Evolutionary conservation across 2,888 invertebrate genomes (phyloP), one percentile per base, ranked within the genome.

Genomic region (Dorcus hopei): DNA sequence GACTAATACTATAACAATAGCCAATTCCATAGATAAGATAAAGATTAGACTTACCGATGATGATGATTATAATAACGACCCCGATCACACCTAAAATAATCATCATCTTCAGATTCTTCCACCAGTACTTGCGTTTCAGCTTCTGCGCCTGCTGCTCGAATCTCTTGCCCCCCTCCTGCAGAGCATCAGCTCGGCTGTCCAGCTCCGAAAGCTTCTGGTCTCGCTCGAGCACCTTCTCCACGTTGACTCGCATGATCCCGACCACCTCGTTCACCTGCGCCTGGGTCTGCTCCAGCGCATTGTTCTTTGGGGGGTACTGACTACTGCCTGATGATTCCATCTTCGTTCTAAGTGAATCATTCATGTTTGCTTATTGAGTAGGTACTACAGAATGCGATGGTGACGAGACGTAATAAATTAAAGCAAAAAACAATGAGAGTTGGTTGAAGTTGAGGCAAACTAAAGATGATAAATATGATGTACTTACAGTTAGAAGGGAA

Each of bases 41-140:
- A 14, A 55, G 51, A 38, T 58, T 45, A 50, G 43, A 83, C 91
- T 91, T 85, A 94, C 95, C 90, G 79, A 93, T 91, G 75, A 95
- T 88, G 74, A 95, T 89, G 72, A 90, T 91, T 73, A 93, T 83
- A 78, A 93, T 87, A 67, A 91, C 84, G 71, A 90, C 83, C 62
- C 88, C 91, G 77, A 93, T 92, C 59, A 91, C 86, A 60, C 93
- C 93, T 84, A 93, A 89, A 72, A 93, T 91, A 72, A 93, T 91
- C 93, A 93, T 93, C 93, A 93, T 93, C 87, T 97, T 97, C 74
- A 96, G 83, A 80, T 97, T 97, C 81, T 97, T 95, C 87, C 95
- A 88, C 97, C 97, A 97, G 78, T 93, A 96, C 81, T 97, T 97
- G 76, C 95, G 87, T 82, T 97, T 97, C 78, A 97, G 84, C 82